Evolutionary conservation across 1,140 invertebrate species (phyloP).

Genomic region (Gonatopus flavifemur): DNA sequence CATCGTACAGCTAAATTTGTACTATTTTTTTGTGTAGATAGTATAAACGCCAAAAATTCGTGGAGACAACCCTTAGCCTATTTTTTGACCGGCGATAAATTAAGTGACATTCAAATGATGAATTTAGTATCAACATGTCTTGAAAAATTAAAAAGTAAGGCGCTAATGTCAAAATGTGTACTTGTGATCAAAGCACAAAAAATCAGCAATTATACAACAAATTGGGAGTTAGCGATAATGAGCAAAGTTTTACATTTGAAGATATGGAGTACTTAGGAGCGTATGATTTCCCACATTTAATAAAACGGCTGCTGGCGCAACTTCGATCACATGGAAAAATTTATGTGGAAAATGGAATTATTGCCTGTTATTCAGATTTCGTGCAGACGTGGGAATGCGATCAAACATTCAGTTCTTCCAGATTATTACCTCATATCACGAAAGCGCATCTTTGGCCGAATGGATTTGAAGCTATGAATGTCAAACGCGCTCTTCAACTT

Average conservation of each 20-base stretch:
- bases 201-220: slow-evolving; percentile 8
- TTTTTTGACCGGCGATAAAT: slow-evolving; percentile 11
- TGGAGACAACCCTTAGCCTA: slow-evolving; percentile 22
- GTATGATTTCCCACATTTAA: slow-evolving; percentile 24
- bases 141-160: not conserved
- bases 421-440: slow-evolving; percentile 23
- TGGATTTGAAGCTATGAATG: slow-evolving; percentile 27
- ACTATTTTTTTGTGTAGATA: slow-evolving; percentile 17
- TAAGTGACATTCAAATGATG: slow-evolving; percentile 2
- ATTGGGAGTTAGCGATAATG: slow-evolving; percentile 1
- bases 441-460: slow-evolving; percentile 23
- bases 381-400: slow-evolving; percentile 17
- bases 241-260: not conserved
- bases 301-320: slow-evolving; percentile 17
- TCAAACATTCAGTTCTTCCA: slow-evolving; percentile 9
- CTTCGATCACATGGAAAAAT: slow-evolving; percentile 16
- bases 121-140: slow-evolving; percentile 3
- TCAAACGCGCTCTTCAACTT: slow-evolving; percentile 21
- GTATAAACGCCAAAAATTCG: slow-evolving; percentile 20
- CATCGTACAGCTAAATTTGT: slow-evolving; percentile 14
- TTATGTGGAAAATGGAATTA: slow-evolving; percentile 13
- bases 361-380: slow-evolving; percentile 21
- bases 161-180: slow-evolving; percentile 8
- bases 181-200: slow-evolving; percentile 11
- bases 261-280: slow-evolving; percentile 2